Conservation (phyloP, 1,140 invertebrate genomes). For the Neotoxoptera formosana region DNA sequence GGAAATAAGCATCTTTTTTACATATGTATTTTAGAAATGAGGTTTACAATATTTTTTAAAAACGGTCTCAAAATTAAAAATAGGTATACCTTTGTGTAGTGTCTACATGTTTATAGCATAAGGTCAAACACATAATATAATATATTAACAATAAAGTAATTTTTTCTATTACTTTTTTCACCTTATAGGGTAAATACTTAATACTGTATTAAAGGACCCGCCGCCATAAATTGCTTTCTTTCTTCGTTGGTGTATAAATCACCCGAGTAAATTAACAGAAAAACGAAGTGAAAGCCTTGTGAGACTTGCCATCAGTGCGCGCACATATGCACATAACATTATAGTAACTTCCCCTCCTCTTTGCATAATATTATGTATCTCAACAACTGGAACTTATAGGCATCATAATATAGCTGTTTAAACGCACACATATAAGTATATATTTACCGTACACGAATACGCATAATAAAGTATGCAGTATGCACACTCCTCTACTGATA, state of each 20-base stretch:
- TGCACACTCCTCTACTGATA: not conserved
- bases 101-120: not conserved
- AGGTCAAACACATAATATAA: not conserved
- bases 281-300: slow-evolving; percentile 35
- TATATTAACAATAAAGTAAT: not conserved
- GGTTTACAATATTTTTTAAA: not conserved
- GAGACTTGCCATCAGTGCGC: not conserved
- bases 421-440: not conserved
- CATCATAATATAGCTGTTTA: not conserved
- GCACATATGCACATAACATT: not conserved
- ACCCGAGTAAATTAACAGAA: slow-evolving; percentile 30
- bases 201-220: not conserved
- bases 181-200: not conserved
- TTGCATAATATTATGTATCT: not conserved
- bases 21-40: not conserved
- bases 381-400: not conserved
- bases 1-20: not conserved
- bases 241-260: slow-evolving; percentile 3
- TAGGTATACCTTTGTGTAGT: not conserved
- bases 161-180: not conserved
- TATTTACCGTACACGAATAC: not conserved
- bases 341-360: not conserved
- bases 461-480: not conserved
- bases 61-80: not conserved
- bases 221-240: slow-evolving; percentile 40